phyloP scores from a whole-genome alignment of 2,888 invertebrate genomes.

The Catonia carolina region DNA sequence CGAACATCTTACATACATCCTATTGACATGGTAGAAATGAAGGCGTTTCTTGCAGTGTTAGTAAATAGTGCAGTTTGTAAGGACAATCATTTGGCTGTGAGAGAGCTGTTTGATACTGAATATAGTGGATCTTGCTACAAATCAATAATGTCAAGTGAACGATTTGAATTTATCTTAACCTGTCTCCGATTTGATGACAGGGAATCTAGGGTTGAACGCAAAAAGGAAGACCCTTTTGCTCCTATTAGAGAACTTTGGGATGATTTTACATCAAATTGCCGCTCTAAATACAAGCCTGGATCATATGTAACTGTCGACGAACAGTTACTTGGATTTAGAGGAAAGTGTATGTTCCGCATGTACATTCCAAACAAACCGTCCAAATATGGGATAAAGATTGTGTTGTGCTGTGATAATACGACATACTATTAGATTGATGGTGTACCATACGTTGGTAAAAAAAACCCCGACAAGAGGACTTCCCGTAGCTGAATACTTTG shows the following conservation, averaged over 20 bases:
- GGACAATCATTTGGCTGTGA: constrained; percentile 11
- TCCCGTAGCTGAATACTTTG: constrained; percentile 6
- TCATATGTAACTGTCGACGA: constrained; percentile 6
- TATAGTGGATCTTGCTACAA: constrained; percentile 11
- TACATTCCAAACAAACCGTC: constrained; percentile 12
- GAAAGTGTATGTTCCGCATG: constrained; percentile 6
- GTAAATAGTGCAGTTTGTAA: constrained; percentile 5
- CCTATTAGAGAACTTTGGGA: constrained; percentile 11
- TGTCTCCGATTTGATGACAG: constrained; percentile 9
- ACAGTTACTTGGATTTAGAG: constrained; percentile 9
- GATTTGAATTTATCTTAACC: constrained; percentile 5
- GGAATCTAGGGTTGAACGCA: constrained; percentile 2
- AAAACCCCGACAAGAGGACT: constrained; percentile 13
- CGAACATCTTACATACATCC: not conserved
- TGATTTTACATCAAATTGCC: not conserved
- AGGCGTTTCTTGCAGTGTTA: constrained; percentile 5
- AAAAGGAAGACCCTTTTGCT: constrained; percentile 10
- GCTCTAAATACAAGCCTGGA: constrained; percentile 2
- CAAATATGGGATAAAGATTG: constrained; percentile 14
- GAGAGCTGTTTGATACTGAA: constrained; percentile 3
- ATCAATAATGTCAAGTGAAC: constrained; percentile 4
- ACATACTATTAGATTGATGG: constrained; percentile 7
- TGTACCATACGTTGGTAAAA: constrained; percentile 8
- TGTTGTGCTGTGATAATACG: constrained; percentile 5
- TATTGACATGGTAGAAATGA: not conserved